These are phyloP conservation scores for Dicranocentrus wangi DNA, from an alignment of 2,888 invertebrate genomes.

Conservation along the genomic window DNA sequence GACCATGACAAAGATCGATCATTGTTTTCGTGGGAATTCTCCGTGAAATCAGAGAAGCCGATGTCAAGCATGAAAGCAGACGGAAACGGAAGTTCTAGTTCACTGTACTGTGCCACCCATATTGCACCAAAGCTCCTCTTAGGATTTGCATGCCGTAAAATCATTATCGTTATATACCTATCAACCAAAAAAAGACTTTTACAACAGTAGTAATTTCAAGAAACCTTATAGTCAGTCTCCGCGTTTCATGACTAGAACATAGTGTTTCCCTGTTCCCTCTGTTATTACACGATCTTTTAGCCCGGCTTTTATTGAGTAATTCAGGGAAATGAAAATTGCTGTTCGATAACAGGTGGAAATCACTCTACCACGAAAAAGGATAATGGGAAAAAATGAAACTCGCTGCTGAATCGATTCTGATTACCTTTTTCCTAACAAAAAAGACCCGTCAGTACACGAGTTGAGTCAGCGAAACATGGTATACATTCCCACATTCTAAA, in stretches of 20 bases:
- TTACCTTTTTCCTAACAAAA: conserved; percentile 29
- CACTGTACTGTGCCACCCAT: background rate
- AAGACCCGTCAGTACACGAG: background rate
- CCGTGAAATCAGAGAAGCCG: conserved; percentile 42
- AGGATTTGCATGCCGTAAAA: background rate
- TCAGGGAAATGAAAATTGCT: conserved; percentile 34
- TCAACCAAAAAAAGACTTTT: background rate
- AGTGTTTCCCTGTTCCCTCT: background rate
- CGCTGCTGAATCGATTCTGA: conserved; percentile 38
- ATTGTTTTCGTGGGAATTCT: conserved; percentile 48
- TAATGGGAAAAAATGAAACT: conserved; percentile 22
- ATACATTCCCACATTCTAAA: background rate
- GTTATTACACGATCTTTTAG: too few species aligned
- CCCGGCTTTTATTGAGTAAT: conserved; percentile 44
- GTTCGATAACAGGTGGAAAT: conserved; percentile 55
- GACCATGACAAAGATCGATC: conserved; percentile 55
- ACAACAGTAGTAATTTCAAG: conserved; percentile 4
- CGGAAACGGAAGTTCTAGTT: background rate
- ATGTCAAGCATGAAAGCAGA: conserved; percentile 34
- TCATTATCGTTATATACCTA: background rate
- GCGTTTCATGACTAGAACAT: background rate
- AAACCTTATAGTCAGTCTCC: too few species aligned
- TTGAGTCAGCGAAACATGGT: background rate
- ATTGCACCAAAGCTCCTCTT: background rate
- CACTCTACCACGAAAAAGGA: conserved; percentile 47